Conservation (phyloP, 92 coral and sea anemone species). For the Epizoanthus ramosus region DNA sequence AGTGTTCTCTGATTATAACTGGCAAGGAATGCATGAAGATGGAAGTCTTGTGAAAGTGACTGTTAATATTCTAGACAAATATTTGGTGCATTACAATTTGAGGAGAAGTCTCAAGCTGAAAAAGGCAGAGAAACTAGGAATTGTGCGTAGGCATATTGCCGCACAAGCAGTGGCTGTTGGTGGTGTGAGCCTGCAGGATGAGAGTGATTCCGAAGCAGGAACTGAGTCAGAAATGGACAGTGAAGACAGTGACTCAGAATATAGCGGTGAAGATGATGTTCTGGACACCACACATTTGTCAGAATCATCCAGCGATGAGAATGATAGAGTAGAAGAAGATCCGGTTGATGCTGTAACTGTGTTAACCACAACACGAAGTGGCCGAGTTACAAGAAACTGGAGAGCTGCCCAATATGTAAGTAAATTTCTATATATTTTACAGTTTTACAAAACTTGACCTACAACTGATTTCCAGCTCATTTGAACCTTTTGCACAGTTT, state of each 20-base stretch:
- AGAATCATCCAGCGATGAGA: not conserved
- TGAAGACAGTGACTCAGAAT: constrained; percentile 14
- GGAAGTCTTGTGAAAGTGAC: constrained; percentile 1
- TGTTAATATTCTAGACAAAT: constrained; percentile 30
- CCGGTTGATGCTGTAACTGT: constrained; percentile 29
- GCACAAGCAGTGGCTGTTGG: not conserved
- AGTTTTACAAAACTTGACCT: not conserved
- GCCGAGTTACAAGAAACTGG: constrained; percentile 39
- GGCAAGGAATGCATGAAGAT: constrained; percentile 16
- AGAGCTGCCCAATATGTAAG: constrained; percentile 35
- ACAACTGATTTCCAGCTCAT: not conserved
- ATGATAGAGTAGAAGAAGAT: not conserved
- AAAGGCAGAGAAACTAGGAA: constrained; percentile 17
- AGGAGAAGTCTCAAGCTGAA: constrained; percentile 1
- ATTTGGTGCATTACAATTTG: constrained; percentile 19
- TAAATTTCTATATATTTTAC: not conserved
- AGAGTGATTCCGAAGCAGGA: not conserved
- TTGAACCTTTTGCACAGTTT: too few species aligned
- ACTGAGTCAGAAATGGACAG: not conserved
- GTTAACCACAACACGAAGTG: constrained; percentile 23
- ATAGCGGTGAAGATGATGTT: constrained; percentile 28
- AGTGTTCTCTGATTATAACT: constrained; percentile 29
- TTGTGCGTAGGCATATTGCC: constrained; percentile 30
- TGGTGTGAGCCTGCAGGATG: not conserved
- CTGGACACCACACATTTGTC: constrained; percentile 21